Evolutionary conservation across 1,140 invertebrate species (phyloP).

Genomic region (Cyclargus thomasi): DNA sequence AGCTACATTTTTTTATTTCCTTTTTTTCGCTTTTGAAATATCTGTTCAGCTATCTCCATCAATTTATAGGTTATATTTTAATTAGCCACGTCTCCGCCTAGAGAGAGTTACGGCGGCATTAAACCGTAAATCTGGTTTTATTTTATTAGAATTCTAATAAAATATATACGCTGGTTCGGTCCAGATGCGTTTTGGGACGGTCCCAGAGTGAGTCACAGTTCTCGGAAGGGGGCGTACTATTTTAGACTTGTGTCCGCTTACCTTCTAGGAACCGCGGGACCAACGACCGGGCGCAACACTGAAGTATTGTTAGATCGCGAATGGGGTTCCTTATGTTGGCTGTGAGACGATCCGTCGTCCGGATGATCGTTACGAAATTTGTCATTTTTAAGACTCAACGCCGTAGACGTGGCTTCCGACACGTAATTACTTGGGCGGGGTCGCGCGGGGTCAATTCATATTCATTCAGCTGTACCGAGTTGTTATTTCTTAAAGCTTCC

Average conservation of each 20-base stretch:
- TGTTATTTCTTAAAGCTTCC: no score
- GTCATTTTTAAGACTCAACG: no score
- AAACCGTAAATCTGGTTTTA: slow-evolving; percentile 3
- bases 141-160: slow-evolving; percentile 12
- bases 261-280: slow-evolving; percentile 69
- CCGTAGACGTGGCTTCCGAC: no score
- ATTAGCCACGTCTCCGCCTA: background rate
- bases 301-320: slow-evolving; percentile 68
- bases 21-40: background rate
- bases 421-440: no score
- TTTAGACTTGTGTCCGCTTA: slow-evolving; percentile 71
- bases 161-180: slow-evolving; percentile 25
- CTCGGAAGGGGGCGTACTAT: slow-evolving; percentile 70
- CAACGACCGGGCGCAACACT: slow-evolving; percentile 66
- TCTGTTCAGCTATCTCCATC: background rate
- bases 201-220: slow-evolving; percentile 60
- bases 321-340: slow-evolving; percentile 42
- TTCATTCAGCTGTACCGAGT: no score
- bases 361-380: background rate
- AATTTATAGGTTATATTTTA: background rate
- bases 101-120: background rate
- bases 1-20: background rate
- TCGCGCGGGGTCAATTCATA: no score
- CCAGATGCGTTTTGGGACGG: slow-evolving; percentile 64
- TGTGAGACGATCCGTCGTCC: background rate